Base-by-base conservation (phyloP, 2,888 invertebrate species). In the Gastrophysa polygoni region DNA sequence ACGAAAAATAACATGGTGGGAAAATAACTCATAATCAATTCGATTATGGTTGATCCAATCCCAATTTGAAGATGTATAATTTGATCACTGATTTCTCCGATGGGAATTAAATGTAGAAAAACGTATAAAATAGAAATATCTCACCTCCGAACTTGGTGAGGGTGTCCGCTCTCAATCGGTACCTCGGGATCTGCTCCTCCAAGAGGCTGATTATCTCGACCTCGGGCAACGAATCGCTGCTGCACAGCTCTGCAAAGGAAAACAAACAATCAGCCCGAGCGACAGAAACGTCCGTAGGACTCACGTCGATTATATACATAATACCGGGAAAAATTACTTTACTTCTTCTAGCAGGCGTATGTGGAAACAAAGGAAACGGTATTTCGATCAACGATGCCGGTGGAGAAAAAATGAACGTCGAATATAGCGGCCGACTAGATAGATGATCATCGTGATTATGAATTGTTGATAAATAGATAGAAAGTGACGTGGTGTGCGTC, bases 191-290 rank as follows among this genome's bases (percentile, higher is more conserved):
- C 83, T 95, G 93, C 82, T 97, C 96, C 84, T 96, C 93, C 73
- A 97, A 86, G 73, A 97, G 86, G 82, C 95, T 95, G 83, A 97
- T 91, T 78, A 97, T 94, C 85, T 97, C 96, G 78, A 97, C 95
- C 87, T 97, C 97, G 68, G 95, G 93, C 83, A 95, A 87, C 83
- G 95, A 91, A 82, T 91, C 94, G 83, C 90, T 91, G 85, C 92
- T 93, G 88, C 95, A 95, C 85, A 96, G 87, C 85, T 96, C 96
- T 96, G 88, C 59, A 66, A 64, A 56, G 56, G 32, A 46, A 59
- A 59, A 49, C 49, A 62, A 55, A 57, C 49, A 28, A 59, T 38
- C 8, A 32, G 7, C 38, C 38, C 38, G 24, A 24, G 29, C 29
- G 29, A 5, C 8, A 32, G 29, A 7, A 32, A 32, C 10, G 2